Base-by-base conservation (phyloP, 1,140 invertebrate genomes). In the Nephotettix cincticeps region DNA sequence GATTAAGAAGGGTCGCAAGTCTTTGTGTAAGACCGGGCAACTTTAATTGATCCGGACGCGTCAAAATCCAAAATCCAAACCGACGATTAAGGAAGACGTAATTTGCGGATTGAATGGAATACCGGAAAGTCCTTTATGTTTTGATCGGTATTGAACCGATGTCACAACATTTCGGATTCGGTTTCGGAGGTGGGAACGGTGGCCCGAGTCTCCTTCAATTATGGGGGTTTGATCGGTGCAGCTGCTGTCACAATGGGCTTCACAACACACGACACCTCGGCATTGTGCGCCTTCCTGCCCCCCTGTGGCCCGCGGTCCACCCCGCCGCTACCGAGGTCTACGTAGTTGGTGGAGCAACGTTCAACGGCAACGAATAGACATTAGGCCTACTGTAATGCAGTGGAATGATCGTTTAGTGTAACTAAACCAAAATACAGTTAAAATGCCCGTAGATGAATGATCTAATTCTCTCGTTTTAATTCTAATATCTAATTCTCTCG, bases 101-200 rank as follows among this genome's bases (percentile, higher is more conserved):
- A 51, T 14, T 51, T 25, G 56, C 56, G 56, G 25, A 51, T 4
- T n/a, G 47, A 4, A 51, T 19, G 6, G 36, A 21, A 54, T 6
- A 54, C 47, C 47, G 47, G 47, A 61, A 51, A 25, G 56, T 61
- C 27, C 56, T 61, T 61, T 61, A 61, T 61, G 56, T 61, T 61
- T 14, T 61, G 56, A 61, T 61, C 56, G 27, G 56, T 61, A 61
- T 61, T 61, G 56, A 61, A 61, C 56, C 21, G 25, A 25, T 61
- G 56, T 61, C 56, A 61, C 21, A 61, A 61, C 56, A 61, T 61
- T 61, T 61, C 56, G 56, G 56, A 61, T 61, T 61, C 56, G 56
- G 56, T 61, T 61, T 27, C 56, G 14, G 56, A 3, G 14, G 3
- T 6, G 25, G 23, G 25, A 23, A 21, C 6, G 56, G 4, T 9